These are phyloP conservation scores for Catocala sponsa DNA, from an alignment of 2,888 invertebrate species.

Conservation along the genomic window DNA sequence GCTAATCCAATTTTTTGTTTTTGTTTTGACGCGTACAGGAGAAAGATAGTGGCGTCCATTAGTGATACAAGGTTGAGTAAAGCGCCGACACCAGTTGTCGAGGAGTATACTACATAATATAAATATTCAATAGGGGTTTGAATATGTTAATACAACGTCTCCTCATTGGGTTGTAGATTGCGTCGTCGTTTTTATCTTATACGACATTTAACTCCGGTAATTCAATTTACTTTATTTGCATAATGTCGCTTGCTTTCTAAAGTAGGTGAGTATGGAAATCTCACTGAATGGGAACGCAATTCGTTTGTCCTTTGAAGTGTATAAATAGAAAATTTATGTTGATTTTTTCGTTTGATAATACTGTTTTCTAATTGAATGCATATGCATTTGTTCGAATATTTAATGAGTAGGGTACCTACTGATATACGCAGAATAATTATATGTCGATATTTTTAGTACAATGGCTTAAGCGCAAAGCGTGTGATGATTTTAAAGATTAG, in stretches of 20 bases:
- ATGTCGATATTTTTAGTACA: no score
- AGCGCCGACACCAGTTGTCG: slow-evolving; percentile 57
- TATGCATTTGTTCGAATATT: slow-evolving; percentile 28
- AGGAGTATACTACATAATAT: slow-evolving; percentile 68
- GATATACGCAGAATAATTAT: no score
- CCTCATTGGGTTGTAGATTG: slow-evolving; percentile 87
- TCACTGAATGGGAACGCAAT: slow-evolving; percentile 54
- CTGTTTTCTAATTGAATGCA: slow-evolving; percentile 34
- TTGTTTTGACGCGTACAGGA: slow-evolving; percentile 71
- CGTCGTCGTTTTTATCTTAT: slow-evolving; percentile 88
- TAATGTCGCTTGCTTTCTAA: slow-evolving; percentile 81
- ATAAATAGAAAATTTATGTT: slow-evolving; percentile 50
- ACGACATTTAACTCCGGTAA: slow-evolving; percentile 88
- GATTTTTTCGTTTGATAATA: slow-evolving; percentile 40
- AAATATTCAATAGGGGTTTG: slow-evolving; percentile 87
- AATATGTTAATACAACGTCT: slow-evolving; percentile 85
- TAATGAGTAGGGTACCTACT: slow-evolving; percentile 14
- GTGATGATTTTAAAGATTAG: no score
- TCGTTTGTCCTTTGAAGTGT: slow-evolving; percentile 55
- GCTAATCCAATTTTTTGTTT: slow-evolving; percentile 71
- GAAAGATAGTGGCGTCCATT: slow-evolving; percentile 80
- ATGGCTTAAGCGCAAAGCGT: no score
- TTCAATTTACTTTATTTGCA: slow-evolving; percentile 88
- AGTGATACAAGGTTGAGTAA: slow-evolving; percentile 80
- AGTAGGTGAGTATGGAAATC: slow-evolving; percentile 86